These are phyloP conservation scores for Rostratula benghalensis DNA, from an alignment of 2,113 vertebrate genomes.

Conservation along the genomic window DNA sequence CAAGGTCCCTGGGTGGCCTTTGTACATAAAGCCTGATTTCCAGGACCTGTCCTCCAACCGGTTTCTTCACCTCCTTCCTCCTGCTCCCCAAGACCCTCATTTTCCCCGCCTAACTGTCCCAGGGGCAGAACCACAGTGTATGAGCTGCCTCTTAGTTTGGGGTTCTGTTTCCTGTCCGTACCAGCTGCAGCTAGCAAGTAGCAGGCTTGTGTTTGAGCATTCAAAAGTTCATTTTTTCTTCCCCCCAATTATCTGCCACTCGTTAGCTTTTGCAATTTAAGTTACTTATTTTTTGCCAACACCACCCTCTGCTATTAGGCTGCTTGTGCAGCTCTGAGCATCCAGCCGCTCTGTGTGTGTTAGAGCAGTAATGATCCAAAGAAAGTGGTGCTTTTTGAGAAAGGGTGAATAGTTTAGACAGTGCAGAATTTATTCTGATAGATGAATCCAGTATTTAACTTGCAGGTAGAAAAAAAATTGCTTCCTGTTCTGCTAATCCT, in stretches of 20 bases:
- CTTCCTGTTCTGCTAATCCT: conserved; percentile 38
- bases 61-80: background rate
- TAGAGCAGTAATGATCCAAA: background rate
- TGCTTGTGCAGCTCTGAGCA: background rate
- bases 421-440: background rate
- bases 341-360: background rate
- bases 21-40: background rate
- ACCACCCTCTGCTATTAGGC: background rate
- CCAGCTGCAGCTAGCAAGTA: background rate
- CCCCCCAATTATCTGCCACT: background rate
- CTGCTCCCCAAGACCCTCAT: background rate
- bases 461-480: conserved; percentile 21
- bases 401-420: background rate
- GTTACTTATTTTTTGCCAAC: background rate
- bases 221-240: background rate
- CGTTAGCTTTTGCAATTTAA: background rate
- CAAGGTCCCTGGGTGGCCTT: too few relatives aligned
- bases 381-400: background rate
- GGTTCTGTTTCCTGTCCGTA: rapidly evolving
- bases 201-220: background rate
- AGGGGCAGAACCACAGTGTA: rapidly evolving
- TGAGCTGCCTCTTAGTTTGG: rapidly evolving
- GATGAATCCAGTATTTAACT: background rate
- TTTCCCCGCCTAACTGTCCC: background rate
- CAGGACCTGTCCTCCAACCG: background rate